Evolutionary conservation across 2,113 vertebrate species (phyloP).

Genomic region (Circaetus cinerascens): DNA sequence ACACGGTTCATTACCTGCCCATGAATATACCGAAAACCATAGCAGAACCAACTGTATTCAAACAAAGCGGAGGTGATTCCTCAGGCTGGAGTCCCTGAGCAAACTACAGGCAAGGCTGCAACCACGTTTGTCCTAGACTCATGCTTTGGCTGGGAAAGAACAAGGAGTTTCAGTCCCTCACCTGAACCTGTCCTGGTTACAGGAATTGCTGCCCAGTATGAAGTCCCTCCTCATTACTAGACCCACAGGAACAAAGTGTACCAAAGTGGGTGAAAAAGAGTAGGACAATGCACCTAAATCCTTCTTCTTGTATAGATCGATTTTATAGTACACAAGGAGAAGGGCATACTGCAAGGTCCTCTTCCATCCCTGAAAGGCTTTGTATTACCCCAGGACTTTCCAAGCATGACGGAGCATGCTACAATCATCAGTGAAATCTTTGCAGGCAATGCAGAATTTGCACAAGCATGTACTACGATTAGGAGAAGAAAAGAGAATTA

Average conservation of each 20-base stretch:
- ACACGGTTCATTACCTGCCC: background rate
- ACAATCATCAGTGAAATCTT: background rate
- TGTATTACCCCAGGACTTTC: background rate
- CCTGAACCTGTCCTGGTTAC: background rate
- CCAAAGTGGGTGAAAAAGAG: background rate
- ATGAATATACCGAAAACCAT: fast-evolving
- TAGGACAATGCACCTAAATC: background rate
- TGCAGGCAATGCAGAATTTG: background rate
- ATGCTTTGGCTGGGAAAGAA: background rate
- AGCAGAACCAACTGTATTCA: background rate
- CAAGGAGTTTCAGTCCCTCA: background rate
- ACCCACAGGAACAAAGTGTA: background rate
- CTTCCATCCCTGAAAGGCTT: background rate
- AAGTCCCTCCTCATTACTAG: background rate
- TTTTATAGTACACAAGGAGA: background rate
- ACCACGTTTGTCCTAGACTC: fast-evolving
- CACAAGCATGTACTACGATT: background rate
- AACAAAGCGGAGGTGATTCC: background rate
- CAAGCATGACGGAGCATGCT: background rate
- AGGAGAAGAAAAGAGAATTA: background rate
- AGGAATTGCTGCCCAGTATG: background rate
- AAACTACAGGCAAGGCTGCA: background rate
- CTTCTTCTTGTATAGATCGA: background rate
- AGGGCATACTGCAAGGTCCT: background rate
- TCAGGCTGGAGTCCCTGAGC: background rate